Evolutionary conservation across 1,140 invertebrate species (phyloP).

Genomic region (Hycleus phaleratus): DNA sequence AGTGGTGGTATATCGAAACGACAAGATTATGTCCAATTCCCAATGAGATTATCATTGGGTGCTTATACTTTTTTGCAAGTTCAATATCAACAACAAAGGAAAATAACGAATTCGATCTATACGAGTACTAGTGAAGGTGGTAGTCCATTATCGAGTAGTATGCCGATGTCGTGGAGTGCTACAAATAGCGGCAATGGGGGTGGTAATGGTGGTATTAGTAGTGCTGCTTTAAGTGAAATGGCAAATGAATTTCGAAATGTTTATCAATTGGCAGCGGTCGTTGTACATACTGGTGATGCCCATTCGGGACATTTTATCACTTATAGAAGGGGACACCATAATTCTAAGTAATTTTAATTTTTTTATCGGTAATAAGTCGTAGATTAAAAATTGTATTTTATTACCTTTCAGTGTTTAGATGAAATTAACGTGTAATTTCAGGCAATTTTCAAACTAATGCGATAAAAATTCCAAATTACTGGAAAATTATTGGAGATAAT

Average conservation of each 20-base stretch:
- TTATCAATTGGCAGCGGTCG: conserved; percentile 73
- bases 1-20: conserved; percentile 69
- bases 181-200: too few species aligned
- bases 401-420: neutral
- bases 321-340: conserved; percentile 64
- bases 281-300: conserved; percentile 82
- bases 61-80: conserved; percentile 64
- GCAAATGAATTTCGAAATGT: conserved; percentile 40
- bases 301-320: conserved; percentile 88
- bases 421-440: neutral
- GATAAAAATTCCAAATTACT: too few species aligned
- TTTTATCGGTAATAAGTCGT: neutral
- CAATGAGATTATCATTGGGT: conserved; percentile 72
- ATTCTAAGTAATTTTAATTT: conserved; percentile 31
- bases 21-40: conserved; percentile 77
- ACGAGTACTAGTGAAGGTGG: conserved; percentile 39
- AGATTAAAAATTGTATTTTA: too few species aligned
- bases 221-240: conserved; percentile 31
- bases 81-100: conserved; percentile 32
- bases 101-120: conserved; percentile 34
- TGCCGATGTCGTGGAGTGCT: conserved; percentile 28
- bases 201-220: conserved; percentile 9
- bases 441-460: neutral
- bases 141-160: conserved; percentile 37
- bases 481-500: too few species aligned